phyloP scores from a whole-genome alignment of 2,888 invertebrate genomes.

The Unio pictorum region DNA sequence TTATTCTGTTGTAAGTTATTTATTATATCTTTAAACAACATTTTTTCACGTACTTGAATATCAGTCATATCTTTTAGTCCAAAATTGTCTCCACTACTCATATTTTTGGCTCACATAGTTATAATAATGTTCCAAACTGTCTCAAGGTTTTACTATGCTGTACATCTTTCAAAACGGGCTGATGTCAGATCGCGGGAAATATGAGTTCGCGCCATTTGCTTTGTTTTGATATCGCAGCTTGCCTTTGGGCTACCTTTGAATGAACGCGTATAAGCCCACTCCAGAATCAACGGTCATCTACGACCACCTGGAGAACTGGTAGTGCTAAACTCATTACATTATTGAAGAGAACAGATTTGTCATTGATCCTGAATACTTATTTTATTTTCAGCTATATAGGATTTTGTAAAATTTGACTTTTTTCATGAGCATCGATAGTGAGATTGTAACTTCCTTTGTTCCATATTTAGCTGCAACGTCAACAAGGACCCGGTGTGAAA shows the following conservation, averaged over 20 bases:
- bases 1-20: no score
- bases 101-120: no score
- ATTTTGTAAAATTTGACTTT: slow-evolving; percentile 32
- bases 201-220: slow-evolving; percentile 69
- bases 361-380: slow-evolving; percentile 17
- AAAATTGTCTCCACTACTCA: no score
- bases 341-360: slow-evolving; percentile 16
- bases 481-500: slow-evolving; percentile 14
- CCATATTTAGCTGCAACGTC: slow-evolving; percentile 22
- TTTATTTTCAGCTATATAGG: slow-evolving; percentile 13
- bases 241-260: slow-evolving; percentile 30
- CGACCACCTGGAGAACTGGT: no score
- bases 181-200: slow-evolving; percentile 68
- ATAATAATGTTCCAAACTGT: no score
- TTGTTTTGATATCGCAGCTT: slow-evolving; percentile 51
- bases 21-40: no score
- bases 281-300: no score
- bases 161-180: not conserved
- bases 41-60: no score
- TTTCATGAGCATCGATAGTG: slow-evolving; percentile 19
- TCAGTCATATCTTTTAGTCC: no score
- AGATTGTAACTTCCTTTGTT: slow-evolving; percentile 34
- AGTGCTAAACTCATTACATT: no score
- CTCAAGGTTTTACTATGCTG: no score
- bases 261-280: slow-evolving; percentile 7